Evolutionary conservation across 2,888 invertebrate genomes (phyloP).

Genomic region (Drosophila prolongata): DNA sequence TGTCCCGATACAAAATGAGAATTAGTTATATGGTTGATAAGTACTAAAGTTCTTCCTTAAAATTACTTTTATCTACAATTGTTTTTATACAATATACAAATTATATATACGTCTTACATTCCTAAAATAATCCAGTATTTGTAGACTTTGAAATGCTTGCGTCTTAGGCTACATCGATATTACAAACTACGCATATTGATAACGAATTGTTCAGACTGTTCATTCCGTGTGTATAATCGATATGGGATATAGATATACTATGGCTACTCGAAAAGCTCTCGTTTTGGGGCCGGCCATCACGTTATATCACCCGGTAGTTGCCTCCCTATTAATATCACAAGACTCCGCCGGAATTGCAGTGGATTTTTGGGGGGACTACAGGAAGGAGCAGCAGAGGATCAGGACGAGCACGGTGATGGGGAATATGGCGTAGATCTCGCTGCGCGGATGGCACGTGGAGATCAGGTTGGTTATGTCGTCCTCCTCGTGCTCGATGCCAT

Average conservation of each 20-base stretch:
- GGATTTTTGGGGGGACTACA: conserved; percentile 84
- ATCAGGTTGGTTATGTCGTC: conserved; percentile 90
- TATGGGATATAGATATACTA: conserved; percentile 30
- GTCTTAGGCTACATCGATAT: conserved; percentile 36
- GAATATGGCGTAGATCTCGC: conserved; percentile 91
- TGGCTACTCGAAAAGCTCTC: conserved; percentile 45
- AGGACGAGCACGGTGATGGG: conserved; percentile 91
- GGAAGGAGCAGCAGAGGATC: conserved; percentile 92
- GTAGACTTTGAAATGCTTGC: conserved; percentile 52
- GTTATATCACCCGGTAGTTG: conserved; percentile 61
- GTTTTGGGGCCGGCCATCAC: conserved; percentile 49
- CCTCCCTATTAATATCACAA: conserved; percentile 69
- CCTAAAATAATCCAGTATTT: conserved; percentile 18
- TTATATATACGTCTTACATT: conserved; percentile 11
- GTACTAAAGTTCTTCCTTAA: conserved; percentile 15
- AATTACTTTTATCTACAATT: conserved; percentile 15
- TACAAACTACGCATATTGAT: conserved; percentile 33
- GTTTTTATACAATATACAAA: conserved; percentile 46
- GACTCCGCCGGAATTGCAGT: conserved; percentile 27
- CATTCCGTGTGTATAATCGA: conserved; percentile 40
- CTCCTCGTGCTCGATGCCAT: conserved; percentile 91
- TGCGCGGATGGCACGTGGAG: conserved; percentile 92
- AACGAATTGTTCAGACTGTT: conserved; percentile 68
- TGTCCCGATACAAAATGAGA: neutral
- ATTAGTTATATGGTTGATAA: neutral